These are phyloP conservation scores for Alloscopus bannaensis DNA, from an alignment of 2,888 invertebrate species.

Conservation along the genomic window DNA sequence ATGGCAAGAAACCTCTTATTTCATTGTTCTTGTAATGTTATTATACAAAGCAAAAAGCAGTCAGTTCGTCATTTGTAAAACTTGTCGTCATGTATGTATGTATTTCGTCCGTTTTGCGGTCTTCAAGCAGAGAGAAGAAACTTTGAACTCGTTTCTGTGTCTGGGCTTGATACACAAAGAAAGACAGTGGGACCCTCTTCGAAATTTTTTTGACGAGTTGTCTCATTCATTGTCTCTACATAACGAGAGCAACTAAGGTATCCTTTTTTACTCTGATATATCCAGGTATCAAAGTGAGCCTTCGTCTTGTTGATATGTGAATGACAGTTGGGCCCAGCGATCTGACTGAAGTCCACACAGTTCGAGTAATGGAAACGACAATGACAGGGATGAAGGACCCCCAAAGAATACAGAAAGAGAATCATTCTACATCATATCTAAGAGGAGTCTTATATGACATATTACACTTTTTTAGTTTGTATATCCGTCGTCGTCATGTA, in stretches of 20 bases:
- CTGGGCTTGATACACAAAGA: not conserved
- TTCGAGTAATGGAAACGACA: constrained; percentile 44
- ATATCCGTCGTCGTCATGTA: not conserved
- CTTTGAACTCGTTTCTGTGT: too few relatives aligned
- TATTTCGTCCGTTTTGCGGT: not conserved
- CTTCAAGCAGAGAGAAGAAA: not conserved
- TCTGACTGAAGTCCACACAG: constrained; percentile 52
- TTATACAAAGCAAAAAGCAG: too few relatives aligned
- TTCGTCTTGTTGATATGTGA: constrained; percentile 41
- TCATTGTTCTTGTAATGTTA: too few relatives aligned
- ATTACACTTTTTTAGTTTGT: not conserved
- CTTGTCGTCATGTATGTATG: not conserved
- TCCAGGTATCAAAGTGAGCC: not conserved
- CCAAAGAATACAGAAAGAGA: too few relatives aligned
- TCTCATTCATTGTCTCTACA: not conserved
- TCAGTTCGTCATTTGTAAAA: too few relatives aligned
- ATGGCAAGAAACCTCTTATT: too few relatives aligned
- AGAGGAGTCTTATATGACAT: not conserved
- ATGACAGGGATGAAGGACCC: constrained; percentile 66
- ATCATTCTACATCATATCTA: too few relatives aligned
- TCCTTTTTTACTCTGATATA: not conserved
- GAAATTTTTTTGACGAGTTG: not conserved
- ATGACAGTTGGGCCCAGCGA: constrained; percentile 65
- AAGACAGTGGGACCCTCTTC: not conserved
- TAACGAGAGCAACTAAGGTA: too few relatives aligned